A percentile compares a stretch with the other conserved stretches of the same genome.
phyloP scores from a whole-genome alignment of 2,113 vertebrate genomes.

The Corvus moneduloides region DNA sequence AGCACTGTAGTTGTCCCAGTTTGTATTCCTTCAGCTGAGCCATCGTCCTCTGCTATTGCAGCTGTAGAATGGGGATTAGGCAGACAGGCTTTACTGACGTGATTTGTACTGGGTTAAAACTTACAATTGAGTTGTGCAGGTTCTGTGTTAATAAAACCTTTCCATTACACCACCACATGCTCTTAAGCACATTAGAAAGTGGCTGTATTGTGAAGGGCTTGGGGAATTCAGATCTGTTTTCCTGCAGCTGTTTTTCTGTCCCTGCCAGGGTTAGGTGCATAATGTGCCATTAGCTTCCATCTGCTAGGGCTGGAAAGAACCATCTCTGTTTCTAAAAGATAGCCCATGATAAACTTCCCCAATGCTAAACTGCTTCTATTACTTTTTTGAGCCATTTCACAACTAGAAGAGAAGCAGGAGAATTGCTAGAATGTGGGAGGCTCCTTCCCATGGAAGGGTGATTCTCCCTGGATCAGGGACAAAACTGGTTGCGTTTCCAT shows the following conservation, averaged over 20 bases:
- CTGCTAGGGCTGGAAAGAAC: background rate
- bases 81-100: background rate
- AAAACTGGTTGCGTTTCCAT: background rate
- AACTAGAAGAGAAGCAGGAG: background rate
- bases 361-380: background rate
- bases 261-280: background rate
- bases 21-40: background rate
- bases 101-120: conserved; percentile 30
- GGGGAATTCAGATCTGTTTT: conserved; percentile 36
- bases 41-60: background rate
- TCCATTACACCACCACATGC: conserved; percentile 7
- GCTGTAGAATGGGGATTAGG: background rate
- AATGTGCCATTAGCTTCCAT: background rate
- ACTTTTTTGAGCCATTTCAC: background rate
- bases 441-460: background rate
- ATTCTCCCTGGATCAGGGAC: background rate
- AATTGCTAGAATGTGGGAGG: background rate
- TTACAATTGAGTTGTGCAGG: conserved; percentile 35
- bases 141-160: conserved; percentile 45
- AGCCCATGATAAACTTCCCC: background rate
- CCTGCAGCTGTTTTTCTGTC: conserved; percentile 29
- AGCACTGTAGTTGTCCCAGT: background rate
- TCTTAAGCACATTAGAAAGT: background rate
- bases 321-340: background rate
- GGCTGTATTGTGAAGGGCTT: background rate